These are phyloP conservation scores for Philopotamus ludificatus DNA, from an alignment of 1,140 invertebrate genomes.

Conservation along the genomic window DNA sequence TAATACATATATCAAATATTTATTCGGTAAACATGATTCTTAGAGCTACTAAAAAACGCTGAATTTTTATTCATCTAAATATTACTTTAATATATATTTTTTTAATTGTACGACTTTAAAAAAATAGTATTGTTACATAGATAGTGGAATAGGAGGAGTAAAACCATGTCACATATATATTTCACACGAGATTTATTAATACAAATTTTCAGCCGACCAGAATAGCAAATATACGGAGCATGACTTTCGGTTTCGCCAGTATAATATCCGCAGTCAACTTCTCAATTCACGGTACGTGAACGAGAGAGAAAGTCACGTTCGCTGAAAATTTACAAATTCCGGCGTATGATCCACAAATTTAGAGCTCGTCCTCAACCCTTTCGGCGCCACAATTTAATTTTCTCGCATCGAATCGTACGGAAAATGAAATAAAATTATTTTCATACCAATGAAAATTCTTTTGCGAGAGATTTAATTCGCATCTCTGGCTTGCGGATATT, in stretches of 20 bases:
- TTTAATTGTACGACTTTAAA: too few species aligned
- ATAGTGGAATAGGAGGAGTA: too few species aligned
- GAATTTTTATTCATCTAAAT: too few species aligned
- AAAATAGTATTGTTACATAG: too few species aligned
- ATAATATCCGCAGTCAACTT: slow-evolving; percentile 5
- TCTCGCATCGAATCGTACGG: slow-evolving; percentile 1
- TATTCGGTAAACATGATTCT: too few species aligned
- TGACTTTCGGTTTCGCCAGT: slow-evolving; percentile 13
- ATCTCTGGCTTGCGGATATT: slow-evolving; percentile 16
- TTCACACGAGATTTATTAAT: slow-evolving; percentile 3
- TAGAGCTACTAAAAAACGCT: too few species aligned
- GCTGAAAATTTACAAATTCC: slow-evolving; percentile 16
- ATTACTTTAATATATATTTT: too few species aligned
- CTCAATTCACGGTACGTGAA: slow-evolving; percentile 1
- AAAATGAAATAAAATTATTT: too few species aligned
- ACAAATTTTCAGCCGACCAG: neutral
- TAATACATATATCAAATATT: too few species aligned
- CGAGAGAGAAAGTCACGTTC: slow-evolving; percentile 13
- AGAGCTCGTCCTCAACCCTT: too few species aligned
- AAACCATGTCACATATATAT: neutral
- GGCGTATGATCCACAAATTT: too few species aligned
- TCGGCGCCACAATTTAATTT: slow-evolving; percentile 10
- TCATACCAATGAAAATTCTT: too few species aligned
- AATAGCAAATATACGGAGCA: neutral
- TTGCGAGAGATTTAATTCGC: neutral